A percentile compares a stretch with the other conserved stretches of the same genome.
These are phyloP conservation scores for Leucoptera coffeella DNA, from an alignment of 2,888 invertebrate genomes.

Conservation along the genomic window DNA sequence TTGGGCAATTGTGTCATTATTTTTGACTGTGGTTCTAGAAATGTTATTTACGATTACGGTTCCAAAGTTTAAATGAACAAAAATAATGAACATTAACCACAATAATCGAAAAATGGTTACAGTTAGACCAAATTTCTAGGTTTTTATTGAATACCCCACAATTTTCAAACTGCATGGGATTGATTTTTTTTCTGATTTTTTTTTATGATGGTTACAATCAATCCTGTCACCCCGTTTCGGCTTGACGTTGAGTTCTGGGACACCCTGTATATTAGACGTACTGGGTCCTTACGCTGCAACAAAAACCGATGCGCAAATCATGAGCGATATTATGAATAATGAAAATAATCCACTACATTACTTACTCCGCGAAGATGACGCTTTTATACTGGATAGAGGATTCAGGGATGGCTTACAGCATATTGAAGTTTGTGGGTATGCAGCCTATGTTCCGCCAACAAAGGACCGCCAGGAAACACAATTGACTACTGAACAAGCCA, in stretches of 20 bases:
- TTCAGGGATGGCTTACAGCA: slow-evolving; percentile 6
- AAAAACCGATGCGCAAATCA: slow-evolving; percentile 4
- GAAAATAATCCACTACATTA: not conserved
- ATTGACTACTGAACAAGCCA: slow-evolving; percentile 5
- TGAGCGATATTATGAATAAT: slow-evolving; percentile 1
- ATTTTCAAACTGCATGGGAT: not conserved
- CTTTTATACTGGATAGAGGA: slow-evolving; percentile 8
- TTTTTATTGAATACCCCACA: slow-evolving; percentile 3
- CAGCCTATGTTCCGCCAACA: slow-evolving; percentile 5
- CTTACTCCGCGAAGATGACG: slow-evolving; percentile 4
- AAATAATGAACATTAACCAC: slow-evolving; percentile 6
- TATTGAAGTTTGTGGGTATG: slow-evolving; percentile 6
- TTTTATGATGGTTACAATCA: slow-evolving; percentile 3
- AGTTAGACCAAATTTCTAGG: slow-evolving; percentile 6
- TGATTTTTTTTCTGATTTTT: not conserved
- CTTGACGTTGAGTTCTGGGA: slow-evolving; percentile 1
- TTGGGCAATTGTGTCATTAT: slow-evolving; percentile 5
- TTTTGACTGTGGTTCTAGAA: slow-evolving; percentile 2
- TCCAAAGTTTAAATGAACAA: slow-evolving; percentile 6
- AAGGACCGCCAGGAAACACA: slow-evolving; percentile 4
- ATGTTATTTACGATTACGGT: slow-evolving; percentile 5
- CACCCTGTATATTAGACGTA: slow-evolving; percentile 2
- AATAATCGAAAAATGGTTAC: slow-evolving; percentile 5
- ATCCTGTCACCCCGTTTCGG: slow-evolving; percentile 4
- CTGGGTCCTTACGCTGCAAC: slow-evolving; percentile 5